Evolutionary conservation across 2,113 vertebrate species (phyloP).

Genomic region (Anhinga rufa): DNA sequence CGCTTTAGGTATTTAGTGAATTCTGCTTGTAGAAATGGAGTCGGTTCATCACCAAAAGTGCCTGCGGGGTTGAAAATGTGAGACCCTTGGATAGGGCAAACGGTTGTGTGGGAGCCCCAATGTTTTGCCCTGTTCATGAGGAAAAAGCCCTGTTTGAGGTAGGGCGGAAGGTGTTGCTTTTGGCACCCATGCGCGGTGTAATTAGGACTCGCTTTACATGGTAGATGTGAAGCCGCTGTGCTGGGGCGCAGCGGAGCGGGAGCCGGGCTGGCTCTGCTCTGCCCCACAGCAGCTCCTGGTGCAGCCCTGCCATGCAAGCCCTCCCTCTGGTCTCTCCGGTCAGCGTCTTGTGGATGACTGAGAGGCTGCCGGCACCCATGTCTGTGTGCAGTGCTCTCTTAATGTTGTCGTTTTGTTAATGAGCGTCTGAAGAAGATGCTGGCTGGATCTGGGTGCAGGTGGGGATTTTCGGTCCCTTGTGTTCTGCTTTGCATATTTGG

Average conservation of each 20-base stretch:
- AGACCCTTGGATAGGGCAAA: neutral
- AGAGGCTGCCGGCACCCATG: neutral
- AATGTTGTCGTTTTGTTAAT: neutral
- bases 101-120: neutral
- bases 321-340: neutral
- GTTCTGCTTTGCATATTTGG: neutral
- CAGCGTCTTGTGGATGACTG: neutral
- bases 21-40: neutral
- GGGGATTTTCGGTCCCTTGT: rapidly evolving
- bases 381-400: neutral
- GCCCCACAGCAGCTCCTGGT: neutral
- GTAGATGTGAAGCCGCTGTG: neutral
- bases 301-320: neutral
- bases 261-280: neutral
- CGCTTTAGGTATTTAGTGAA: neutral
- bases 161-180: neutral
- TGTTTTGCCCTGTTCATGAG: neutral
- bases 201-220: neutral
- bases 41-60: neutral
- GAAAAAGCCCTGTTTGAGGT: neutral
- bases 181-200: rapidly evolving
- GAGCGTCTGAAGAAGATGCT: neutral
- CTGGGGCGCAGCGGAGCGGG: neutral
- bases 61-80: rapidly evolving
- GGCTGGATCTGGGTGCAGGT: neutral